Base-by-base conservation (phyloP, 2,113 vertebrate genomes). In the Hippocampus guttulatus region DNA sequence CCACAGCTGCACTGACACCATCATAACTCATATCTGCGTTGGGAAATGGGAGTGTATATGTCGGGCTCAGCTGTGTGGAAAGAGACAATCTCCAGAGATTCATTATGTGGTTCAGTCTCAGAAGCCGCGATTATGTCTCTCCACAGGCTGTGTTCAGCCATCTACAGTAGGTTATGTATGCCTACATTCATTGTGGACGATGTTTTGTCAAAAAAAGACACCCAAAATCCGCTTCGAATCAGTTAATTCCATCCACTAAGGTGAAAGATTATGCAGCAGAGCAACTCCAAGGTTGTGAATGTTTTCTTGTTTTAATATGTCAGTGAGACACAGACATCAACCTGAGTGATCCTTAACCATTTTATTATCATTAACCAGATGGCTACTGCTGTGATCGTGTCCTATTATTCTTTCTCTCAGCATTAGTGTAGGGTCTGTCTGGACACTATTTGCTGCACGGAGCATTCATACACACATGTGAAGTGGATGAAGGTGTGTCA, bases 401-500 rank as follows among this genome's bases (percentile, higher is more conserved):
- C 33, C 5, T 40, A 21, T 75, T 68, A 30, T 69, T 33, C 43
- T 71, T 64, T 73, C 20, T 80, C 68, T 66, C n/a, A 12, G 30
- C 20, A 64, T 41, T 64, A 64, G 21, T 64, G n/a, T 20, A 64
- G 33, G 20, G 0, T 41, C 30, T 12, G 20, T 9, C 8, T n/a
- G 20, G 41, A 3, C 20, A 45, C 63, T 61, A 61, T 64, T 64
- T 64, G n/a, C 20, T 15, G 38, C 51, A 23, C 41, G 27, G 10
- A 41, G 72, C 58, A 69, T 67, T 62, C 84, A 82, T 76, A 75
- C 9, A 2, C 75, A 69, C 68, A 15, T 21, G 55, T 70, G 77
- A 64, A 71, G 62, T 68, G 79, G 80, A 79, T 86, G 75, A 84
- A 83, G 79, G 78, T 87, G 80, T 84, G 78, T 81, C 75, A 82